A percentile compares a stretch with the other conserved stretches of the same genome.
phyloP scores from a whole-genome alignment of 2,888 invertebrate genomes.

The Holacanthella duospinosa region DNA sequence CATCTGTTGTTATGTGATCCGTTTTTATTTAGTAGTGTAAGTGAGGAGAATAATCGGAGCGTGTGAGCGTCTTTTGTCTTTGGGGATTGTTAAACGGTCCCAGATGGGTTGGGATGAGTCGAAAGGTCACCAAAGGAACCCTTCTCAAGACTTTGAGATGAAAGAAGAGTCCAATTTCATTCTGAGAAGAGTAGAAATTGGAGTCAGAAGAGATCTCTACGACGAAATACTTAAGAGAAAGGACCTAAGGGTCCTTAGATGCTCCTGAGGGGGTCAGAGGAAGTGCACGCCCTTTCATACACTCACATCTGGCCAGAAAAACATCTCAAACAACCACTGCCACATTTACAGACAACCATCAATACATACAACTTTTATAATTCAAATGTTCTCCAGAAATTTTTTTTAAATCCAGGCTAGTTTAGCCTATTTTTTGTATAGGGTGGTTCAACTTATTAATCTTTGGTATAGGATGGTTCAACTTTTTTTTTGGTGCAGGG shows the following conservation, averaged over 20 bases:
- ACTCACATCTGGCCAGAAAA: background rate
- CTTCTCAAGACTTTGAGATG: background rate
- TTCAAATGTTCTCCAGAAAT: no score
- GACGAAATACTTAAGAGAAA: slow-evolving; percentile 14
- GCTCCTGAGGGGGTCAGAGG: slow-evolving; percentile 13
- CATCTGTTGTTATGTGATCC: background rate
- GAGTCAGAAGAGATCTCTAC: background rate
- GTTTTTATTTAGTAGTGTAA: background rate
- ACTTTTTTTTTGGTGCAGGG: no score
- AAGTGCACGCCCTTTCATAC: slow-evolving; percentile 12
- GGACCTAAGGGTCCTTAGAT: background rate
- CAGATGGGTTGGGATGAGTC: background rate
- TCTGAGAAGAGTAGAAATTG: background rate
- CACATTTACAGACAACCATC: no score
- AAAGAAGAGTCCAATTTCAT: background rate
- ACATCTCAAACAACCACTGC: background rate
- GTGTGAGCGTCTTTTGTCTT: slow-evolving; percentile 1
- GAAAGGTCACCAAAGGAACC: background rate
- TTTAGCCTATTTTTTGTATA: no score
- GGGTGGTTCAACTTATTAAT: no score
- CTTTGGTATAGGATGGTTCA: no score
- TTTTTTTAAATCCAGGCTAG: no score
- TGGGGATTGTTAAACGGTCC: background rate
- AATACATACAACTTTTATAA: no score
- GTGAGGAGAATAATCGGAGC: no score